These are phyloP conservation scores for Montifringilla adamsi DNA, from an alignment of 2,113 vertebrate species.

Conservation along the genomic window DNA sequence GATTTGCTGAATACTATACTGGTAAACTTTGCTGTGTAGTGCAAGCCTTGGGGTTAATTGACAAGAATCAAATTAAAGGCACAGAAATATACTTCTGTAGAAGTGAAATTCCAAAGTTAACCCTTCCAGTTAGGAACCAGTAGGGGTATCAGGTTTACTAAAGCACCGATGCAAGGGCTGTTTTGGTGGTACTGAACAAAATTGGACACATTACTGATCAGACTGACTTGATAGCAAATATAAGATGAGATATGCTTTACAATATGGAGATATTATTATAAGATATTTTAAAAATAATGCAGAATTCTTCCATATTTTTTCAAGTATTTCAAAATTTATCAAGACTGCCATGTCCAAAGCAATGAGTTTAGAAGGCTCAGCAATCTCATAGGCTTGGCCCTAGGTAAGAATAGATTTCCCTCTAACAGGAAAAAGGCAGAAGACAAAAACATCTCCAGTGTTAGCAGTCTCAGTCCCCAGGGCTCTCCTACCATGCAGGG, in stretches of 20 bases:
- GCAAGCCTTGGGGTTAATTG: background rate
- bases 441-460: background rate
- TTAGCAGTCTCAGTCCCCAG: background rate
- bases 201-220: background rate
- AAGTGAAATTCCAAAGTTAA: background rate
- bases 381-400: background rate
- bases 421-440: background rate
- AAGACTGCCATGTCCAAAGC: background rate
- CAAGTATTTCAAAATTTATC: background rate
- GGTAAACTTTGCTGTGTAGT: background rate
- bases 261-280: background rate
- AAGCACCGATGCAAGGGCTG: background rate
- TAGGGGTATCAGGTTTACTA: background rate
- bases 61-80: background rate
- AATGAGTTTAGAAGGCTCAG: background rate
- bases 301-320: background rate
- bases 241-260: background rate
- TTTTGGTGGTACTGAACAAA: background rate
- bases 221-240: background rate
- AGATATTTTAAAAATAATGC: background rate
- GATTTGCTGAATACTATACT: background rate
- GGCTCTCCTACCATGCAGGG: background rate
- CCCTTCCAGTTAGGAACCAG: background rate
- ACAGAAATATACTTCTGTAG: background rate
- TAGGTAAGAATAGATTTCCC: background rate